Evolutionary conservation across 2,888 invertebrate genomes (phyloP), one percentile per base, ranked within the genome.

Genomic region (Hoplodrina blanda): DNA sequence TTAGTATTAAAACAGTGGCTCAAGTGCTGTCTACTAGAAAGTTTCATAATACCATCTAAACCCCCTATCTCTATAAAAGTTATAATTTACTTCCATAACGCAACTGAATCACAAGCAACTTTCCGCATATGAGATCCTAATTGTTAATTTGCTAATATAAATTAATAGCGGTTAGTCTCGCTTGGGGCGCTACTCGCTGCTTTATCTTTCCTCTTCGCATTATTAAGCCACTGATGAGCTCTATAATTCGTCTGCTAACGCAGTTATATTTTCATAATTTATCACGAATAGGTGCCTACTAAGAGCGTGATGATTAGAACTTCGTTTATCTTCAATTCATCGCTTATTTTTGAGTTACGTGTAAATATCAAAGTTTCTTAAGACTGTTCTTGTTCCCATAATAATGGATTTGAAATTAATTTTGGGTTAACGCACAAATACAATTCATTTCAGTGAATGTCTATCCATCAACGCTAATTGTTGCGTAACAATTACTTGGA

Each of bases 401-500:
- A 70, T 80, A 71, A 80, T 82, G 73, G 78, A 77, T 64, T 70
- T 71, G 53, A 64, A 77, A 78, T 78, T 60, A 77, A 73, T 83
- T 73, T 62, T 57, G 67, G 79, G 76, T 73, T 77, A 75, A 66
- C 69, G 69, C 44, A 64, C 72, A 75, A 84, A 84, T 70, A 84
- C 75, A 85, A 84, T 88, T 87, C 69, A 76, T 84, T 89, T 70
- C 64, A 72, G 61, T 67, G 66, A 81, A 83, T 78, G 78, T 85
- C 77, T 87, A 89, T 88, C 86, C 87, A 89, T 90, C 86, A 89
- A 82, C 80, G 80, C 82, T 85, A 87, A 86, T 88, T 86, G 87
- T 78, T 75, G 54, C 62, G 70, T 71, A 80, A 83, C 81, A 82
- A 79, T 84, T 88, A 81, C 82, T 79, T 79, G 78, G 83, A 81